A percentile compares a stretch with the other conserved stretches of the same genome.
These are phyloP conservation scores for Taenaris catops DNA, from an alignment of 2,888 invertebrate genomes.

Conservation along the genomic window DNA sequence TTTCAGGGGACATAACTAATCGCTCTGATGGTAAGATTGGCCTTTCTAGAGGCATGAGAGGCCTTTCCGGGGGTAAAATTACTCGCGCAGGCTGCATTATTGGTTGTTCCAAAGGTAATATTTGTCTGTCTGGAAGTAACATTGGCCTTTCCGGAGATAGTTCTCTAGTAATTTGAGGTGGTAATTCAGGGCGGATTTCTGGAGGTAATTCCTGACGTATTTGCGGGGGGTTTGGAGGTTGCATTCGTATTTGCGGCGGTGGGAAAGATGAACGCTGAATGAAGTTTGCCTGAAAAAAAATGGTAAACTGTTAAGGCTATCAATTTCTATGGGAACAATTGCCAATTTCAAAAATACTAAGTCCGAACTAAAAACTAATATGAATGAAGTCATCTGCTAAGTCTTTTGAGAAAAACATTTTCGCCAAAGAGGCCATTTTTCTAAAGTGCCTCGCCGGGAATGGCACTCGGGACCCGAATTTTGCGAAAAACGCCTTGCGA, in stretches of 20 bases:
- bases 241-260: slow-evolving; percentile 33
- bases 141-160: slow-evolving; percentile 8
- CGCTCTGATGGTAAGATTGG: slow-evolving; percentile 3
- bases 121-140: slow-evolving; percentile 3
- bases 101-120: slow-evolving; percentile 1
- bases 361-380: too few species aligned
- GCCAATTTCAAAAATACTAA: too few species aligned
- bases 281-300: slow-evolving; percentile 53
- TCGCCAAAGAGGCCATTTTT: too few species aligned
- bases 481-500: too few species aligned
- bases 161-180: slow-evolving; percentile 6
- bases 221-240: slow-evolving; percentile 16
- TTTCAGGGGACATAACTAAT: slow-evolving; percentile 13
- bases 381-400: too few species aligned
- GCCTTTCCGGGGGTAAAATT: slow-evolving; percentile 9
- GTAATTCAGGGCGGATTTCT: slow-evolving; percentile 27
- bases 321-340: too few species aligned
- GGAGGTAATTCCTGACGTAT: slow-evolving; percentile 24
- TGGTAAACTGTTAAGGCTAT: too few species aligned
- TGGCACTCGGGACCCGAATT: too few species aligned
- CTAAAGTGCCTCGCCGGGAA: too few species aligned
- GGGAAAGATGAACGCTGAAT: slow-evolving; percentile 48
- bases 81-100: slow-evolving; percentile 4
- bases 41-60: slow-evolving; percentile 26
- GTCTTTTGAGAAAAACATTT: too few species aligned